Evolutionary conservation across 2,888 invertebrate species (phyloP), one percentile per base, ranked within the genome.

Genomic region (Brachypterus glaber): DNA sequence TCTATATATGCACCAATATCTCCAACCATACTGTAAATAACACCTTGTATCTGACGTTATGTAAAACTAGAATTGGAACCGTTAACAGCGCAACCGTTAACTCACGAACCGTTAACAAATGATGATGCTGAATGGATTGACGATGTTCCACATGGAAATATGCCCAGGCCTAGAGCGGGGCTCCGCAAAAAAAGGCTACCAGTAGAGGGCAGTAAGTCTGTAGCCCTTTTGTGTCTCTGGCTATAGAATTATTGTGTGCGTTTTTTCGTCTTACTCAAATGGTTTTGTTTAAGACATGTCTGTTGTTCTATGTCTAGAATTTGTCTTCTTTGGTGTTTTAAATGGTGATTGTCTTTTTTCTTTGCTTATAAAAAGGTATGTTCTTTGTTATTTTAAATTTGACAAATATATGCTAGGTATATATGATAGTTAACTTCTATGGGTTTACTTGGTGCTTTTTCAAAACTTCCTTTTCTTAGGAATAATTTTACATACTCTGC

Each of bases 141-240:
- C 27, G 44, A 44, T 12, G 14, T 36, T 17, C 36, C 34, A 26
- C 38, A 38, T 37, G 15, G 18, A n/a, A 43, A 45, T 33, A 43
- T 43, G 32, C 51, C 48, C 33, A 37, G 41, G 37, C 35, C 45
- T 14, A 47, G 48, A 43, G 47, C 49, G n/a, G 37, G 35, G 30
- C 45, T 50, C 12, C 47, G 54, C 34, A 52, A 51, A 49, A 54
- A 51, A 38, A 47, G 48, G 26, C 47, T 43, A 32, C 46, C 47
- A 36, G 21, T 42, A 24, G 43, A 52, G 37, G 59, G 57, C 50
- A 57, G 60, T 60, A 60, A 59, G 59, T 58, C 49, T 41, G 38
- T 40, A 33, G 37, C 40, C 16, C 27, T 34, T 29, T 11, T 27
- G 27, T 27, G 27, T 27, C 36, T 42, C 42, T 47, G 45, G 37